Base-by-base conservation (phyloP, 2,113 vertebrate genomes). In the Ammodytes marinus region DNA sequence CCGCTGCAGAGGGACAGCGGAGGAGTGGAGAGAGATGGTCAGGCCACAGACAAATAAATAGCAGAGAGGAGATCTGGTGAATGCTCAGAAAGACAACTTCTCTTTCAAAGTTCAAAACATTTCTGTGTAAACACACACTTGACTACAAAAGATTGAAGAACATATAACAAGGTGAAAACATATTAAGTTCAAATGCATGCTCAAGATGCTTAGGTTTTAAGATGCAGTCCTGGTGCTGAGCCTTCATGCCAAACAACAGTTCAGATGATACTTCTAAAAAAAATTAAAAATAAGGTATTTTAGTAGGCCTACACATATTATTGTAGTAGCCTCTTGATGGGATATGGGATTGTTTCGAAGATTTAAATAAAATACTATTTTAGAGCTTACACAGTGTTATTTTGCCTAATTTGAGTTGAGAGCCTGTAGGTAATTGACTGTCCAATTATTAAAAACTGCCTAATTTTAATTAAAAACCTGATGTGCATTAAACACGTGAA, bases 1-100 rank as follows among this genome's bases (percentile, higher is more conserved):
- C 47, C 57, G 61, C 69, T 65, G 47, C 47, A 42, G 64, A 72
- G 72, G 74, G 77, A 43, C 42, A 54, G 50, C 74, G 47, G 42
- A 65, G 11, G 72, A 65, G 15, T 15, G 39, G 58, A 64, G 40
- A 27, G 53, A 89, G 68, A 77, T 47, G 35, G 61, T 39, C 72
- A 79, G 42, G n/a, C 8, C 45, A 17, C 49, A 54, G 45, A 76
- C 35, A 49, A 61, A 57, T 27, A 63, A 45, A 57, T 27, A 63
- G 45, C 1, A 0, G 40, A 68, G 35, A 67, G 40, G 12, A 77
- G 64, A 50, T 19, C 13, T 42, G 27, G 46, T 15, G 5, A 43
- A 35, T 17, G 35, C 5, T 66, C 58, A 77, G 35, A 47, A 46
- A 55, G 68, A 69, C 5, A 68, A 42, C 15, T 17, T 8, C 35